Evolutionary conservation across 2,113 vertebrate species (phyloP).

Genomic region (Aldabrachelys gigantea): DNA sequence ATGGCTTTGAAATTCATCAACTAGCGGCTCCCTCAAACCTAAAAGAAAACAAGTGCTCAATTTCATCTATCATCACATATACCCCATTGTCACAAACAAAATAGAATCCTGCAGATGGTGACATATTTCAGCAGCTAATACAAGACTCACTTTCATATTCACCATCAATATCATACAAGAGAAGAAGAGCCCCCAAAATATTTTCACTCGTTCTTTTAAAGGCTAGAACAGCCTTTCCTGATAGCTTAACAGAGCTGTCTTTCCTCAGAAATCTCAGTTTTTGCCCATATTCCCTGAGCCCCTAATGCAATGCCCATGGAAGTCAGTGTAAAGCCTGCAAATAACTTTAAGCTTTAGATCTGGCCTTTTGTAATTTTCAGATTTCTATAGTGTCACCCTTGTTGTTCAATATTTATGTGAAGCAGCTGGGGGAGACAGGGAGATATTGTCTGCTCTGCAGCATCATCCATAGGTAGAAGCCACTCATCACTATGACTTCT

Average conservation of each 20-base stretch:
- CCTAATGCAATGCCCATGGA: neutral
- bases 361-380: neutral
- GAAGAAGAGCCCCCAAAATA: neutral
- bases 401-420: neutral
- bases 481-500: neutral
- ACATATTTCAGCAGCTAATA: neutral
- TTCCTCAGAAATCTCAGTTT: neutral
- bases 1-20: conserved; percentile 64
- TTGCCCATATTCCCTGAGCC: neutral
- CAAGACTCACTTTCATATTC: neutral
- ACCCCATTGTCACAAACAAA: neutral
- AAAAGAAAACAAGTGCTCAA: conserved; percentile 20
- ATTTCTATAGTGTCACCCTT: neutral
- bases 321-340: neutral
- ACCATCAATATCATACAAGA: fast-evolving
- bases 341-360: neutral
- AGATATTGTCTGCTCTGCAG: neutral
- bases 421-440: neutral
- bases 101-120: neutral
- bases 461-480: neutral
- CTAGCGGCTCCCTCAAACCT: conserved; percentile 9
- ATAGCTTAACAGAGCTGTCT: neutral
- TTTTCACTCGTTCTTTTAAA: fast-evolving
- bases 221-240: neutral
- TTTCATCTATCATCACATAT: neutral